These are phyloP conservation scores for Zygogramma bicolorata DNA, from an alignment of 2,888 invertebrate genomes.

Conservation along the genomic window DNA sequence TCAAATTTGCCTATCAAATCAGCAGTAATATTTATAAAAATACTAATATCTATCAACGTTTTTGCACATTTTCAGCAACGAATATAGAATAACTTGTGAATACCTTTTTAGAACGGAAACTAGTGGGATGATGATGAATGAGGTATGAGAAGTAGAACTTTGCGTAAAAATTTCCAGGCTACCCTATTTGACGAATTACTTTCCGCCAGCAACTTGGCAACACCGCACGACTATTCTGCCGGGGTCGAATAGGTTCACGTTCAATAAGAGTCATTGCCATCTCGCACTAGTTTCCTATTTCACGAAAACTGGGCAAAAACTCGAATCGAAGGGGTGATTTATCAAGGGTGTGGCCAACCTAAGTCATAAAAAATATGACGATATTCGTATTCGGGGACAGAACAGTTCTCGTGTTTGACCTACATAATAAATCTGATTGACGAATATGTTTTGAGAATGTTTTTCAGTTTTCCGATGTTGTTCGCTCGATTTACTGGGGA, in stretches of 20 bases:
- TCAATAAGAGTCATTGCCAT: constrained; percentile 69
- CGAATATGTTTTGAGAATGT: not conserved
- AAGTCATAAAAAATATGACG: not conserved
- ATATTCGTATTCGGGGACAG: not conserved
- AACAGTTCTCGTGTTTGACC: not conserved
- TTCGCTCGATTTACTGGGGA: too few species aligned
- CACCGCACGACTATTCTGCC: constrained; percentile 33
- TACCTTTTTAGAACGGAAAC: too few species aligned
- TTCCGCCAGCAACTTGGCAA: constrained; percentile 22
- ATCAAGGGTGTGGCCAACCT: constrained; percentile 32
- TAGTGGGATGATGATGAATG: too few species aligned
- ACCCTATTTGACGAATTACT: not conserved
- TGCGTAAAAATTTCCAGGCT: too few species aligned
- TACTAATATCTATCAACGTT: too few species aligned
- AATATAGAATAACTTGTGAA: too few species aligned
- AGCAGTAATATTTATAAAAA: too few species aligned
- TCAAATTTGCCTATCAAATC: too few species aligned
- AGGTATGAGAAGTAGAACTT: too few species aligned
- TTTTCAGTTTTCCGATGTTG: not conserved
- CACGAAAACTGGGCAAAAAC: constrained; percentile 30
- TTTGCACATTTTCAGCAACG: too few species aligned
- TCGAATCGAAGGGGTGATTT: constrained; percentile 13
- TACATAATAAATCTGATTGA: not conserved
- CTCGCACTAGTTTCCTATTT: constrained; percentile 43
- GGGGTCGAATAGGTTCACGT: constrained; percentile 69